A percentile compares a stretch with the other conserved stretches of the same genome.
Evolutionary conservation across 1,140 invertebrate genomes (phyloP).

Genomic region (Macrostomum lignano): DNA sequence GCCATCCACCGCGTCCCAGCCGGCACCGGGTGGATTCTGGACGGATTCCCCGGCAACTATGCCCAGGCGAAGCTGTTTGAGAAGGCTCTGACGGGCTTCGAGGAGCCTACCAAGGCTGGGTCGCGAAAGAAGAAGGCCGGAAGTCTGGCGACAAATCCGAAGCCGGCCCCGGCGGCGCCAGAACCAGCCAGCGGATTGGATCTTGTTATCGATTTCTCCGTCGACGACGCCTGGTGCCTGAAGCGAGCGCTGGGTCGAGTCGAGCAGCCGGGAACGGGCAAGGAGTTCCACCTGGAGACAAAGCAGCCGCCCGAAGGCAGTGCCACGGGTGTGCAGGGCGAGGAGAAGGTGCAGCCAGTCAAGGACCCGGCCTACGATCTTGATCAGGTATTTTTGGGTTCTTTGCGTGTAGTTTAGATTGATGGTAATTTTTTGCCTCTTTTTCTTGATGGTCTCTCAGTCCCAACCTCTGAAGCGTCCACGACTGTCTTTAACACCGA

Average conservation of each 20-base stretch:
- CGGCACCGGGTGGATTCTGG: conserved; percentile 24
- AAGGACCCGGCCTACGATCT: conserved; percentile 18
- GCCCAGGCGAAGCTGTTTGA: conserved; percentile 26
- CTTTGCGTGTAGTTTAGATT: not conserved
- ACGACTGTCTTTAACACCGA: too few species aligned
- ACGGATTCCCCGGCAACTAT: conserved; percentile 24
- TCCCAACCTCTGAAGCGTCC: too few species aligned
- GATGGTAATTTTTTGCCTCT: too few species aligned
- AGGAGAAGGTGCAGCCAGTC: conserved; percentile 19
- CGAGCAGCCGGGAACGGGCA: conserved; percentile 14
- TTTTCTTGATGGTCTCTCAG: too few species aligned
- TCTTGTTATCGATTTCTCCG: conserved; percentile 20
- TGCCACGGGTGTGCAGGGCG: conserved; percentile 19
- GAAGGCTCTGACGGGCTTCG: conserved; percentile 25
- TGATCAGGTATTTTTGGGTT: conserved; percentile 24
- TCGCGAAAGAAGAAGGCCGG: conserved; percentile 11
- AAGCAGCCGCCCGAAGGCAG: conserved; percentile 25
- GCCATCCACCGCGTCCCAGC: conserved; percentile 20
- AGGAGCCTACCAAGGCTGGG: conserved; percentile 9
- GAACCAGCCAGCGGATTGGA: conserved; percentile 22
- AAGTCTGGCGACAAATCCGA: conserved; percentile 16
- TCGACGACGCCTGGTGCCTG: conserved; percentile 17
- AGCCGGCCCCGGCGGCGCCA: conserved; percentile 13
- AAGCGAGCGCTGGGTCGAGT: conserved; percentile 21
- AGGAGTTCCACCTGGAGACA: conserved; percentile 22